Conservation (phyloP, 2,113 vertebrate species). For the Ardeotis arabs region DNA sequence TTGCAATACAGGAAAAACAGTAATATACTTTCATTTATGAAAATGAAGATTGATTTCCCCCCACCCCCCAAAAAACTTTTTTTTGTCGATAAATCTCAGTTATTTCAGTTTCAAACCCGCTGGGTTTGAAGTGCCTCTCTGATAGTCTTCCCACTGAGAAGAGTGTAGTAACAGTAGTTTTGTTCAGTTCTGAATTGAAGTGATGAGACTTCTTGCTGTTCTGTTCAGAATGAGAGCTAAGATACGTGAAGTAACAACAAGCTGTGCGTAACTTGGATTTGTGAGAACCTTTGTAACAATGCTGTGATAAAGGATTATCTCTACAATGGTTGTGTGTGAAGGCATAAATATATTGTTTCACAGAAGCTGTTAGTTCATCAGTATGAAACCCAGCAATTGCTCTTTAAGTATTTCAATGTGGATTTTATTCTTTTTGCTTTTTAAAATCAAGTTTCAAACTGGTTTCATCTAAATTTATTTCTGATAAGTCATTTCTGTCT, state of each 20-base stretch:
- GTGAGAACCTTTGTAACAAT: neutral
- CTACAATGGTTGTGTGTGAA: neutral
- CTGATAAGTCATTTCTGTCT: neutral
- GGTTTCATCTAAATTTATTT: neutral
- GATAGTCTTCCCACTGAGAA: neutral
- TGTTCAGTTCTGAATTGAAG: neutral
- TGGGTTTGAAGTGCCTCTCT: neutral
- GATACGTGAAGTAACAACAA: accelerated
- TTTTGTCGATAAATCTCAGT: neutral
- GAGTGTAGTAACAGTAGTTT: neutral
- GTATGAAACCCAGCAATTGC: neutral
- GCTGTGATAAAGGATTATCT: neutral
- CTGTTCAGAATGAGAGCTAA: neutral
- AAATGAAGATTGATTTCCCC: no score
- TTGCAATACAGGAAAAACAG: neutral
- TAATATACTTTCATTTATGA: neutral
- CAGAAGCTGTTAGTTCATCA: neutral
- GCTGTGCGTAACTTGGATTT: neutral
- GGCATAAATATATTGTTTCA: neutral
- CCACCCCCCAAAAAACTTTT: no score
- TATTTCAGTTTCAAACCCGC: neutral
- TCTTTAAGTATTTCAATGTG: neutral
- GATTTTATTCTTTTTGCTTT: neutral
- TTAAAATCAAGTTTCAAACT: neutral
- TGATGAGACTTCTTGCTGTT: neutral